phyloP scores from a whole-genome alignment of 1,140 invertebrate genomes.

The Scaptomyza hsui region DNA sequence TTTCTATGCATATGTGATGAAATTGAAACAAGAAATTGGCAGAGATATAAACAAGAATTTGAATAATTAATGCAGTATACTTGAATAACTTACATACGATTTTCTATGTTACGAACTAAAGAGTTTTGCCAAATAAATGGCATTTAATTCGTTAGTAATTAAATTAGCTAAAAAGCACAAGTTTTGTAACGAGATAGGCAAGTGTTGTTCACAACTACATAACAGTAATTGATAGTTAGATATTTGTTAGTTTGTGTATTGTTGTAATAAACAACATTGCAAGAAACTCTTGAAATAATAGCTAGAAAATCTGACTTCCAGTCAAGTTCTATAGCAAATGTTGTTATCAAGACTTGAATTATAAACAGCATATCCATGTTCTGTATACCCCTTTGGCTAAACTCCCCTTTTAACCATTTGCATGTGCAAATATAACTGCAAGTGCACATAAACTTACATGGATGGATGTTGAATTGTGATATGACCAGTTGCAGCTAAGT shows the following conservation, averaged over 20 bases:
- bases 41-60: not conserved
- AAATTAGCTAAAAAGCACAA: too few relatives aligned
- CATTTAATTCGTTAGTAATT: too few relatives aligned
- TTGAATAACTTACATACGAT: not conserved
- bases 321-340: too few relatives aligned
- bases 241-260: too few relatives aligned
- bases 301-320: too few relatives aligned
- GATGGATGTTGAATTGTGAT: slow-evolving; percentile 52
- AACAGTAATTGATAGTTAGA: too few relatives aligned
- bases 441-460: slow-evolving; percentile 7
- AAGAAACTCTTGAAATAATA: too few relatives aligned
- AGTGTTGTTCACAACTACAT: too few relatives aligned
- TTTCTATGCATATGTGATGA: not conserved
- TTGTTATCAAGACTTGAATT: not conserved
- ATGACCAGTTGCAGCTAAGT: slow-evolving; percentile 44
- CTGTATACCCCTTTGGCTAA: not conserved
- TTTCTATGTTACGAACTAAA: not conserved
- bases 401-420: slow-evolving; percentile 26
- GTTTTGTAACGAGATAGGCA: too few relatives aligned
- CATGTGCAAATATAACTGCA: slow-evolving; percentile 51
- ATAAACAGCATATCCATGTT: not conserved
- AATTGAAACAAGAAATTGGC: not conserved
- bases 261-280: too few relatives aligned
- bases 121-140: not conserved
- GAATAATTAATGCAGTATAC: not conserved